Percentiles rank a stretch among this genome's conserved stretches.
These are phyloP conservation scores for Homarus americanus DNA, from an alignment of 1,140 invertebrate species.

Conservation along the genomic window DNA sequence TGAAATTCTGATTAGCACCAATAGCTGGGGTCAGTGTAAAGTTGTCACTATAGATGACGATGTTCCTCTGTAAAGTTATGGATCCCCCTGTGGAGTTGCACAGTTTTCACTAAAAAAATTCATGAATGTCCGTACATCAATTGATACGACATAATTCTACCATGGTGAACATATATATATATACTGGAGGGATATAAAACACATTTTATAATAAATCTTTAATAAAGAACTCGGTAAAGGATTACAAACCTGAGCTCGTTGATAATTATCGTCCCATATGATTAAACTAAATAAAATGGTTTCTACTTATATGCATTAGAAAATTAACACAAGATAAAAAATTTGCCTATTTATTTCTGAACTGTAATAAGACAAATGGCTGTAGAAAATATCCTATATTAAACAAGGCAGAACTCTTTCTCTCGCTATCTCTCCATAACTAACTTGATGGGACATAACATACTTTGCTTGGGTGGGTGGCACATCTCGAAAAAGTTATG, in stretches of 20 bases:
- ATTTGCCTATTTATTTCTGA: neutral
- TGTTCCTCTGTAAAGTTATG: too few relatives aligned
- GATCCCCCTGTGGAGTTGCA: too few relatives aligned
- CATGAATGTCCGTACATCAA: too few relatives aligned
- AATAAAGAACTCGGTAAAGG: slow-evolving; percentile 10
- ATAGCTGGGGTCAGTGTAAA: too few relatives aligned
- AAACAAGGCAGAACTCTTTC: neutral
- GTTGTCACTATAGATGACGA: too few relatives aligned
- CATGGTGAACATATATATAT: too few relatives aligned
- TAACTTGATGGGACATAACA: neutral
- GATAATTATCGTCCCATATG: slow-evolving; percentile 13
- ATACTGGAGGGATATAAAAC: neutral
- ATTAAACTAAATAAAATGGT: neutral
- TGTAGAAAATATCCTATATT: neutral
- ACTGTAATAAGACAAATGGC: neutral
- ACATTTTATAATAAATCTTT: neutral
- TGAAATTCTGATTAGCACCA: too few relatives aligned
- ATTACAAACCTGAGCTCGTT: slow-evolving; percentile 5
- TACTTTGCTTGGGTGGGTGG: neutral
- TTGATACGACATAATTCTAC: too few relatives aligned
- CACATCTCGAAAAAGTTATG: neutral
- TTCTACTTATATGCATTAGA: neutral
- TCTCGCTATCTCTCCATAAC: neutral
- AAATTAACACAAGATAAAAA: neutral
- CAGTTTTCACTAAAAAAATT: too few relatives aligned